phyloP scores from a whole-genome alignment of 2,113 vertebrate genomes.

The Verasper variegatus region DNA sequence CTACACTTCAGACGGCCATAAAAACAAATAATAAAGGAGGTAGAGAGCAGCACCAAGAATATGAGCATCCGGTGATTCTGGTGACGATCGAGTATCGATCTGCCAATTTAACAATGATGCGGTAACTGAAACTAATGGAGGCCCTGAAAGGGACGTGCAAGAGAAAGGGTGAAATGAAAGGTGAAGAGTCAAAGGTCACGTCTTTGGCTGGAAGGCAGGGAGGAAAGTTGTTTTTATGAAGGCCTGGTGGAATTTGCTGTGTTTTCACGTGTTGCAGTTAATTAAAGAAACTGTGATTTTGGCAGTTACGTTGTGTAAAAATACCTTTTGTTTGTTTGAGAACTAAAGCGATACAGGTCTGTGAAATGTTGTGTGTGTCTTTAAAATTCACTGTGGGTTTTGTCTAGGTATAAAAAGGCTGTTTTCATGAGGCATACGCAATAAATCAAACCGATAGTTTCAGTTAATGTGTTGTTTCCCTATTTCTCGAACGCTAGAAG shows the following conservation, averaged over 20 bases:
- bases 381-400: slow-evolving; percentile 4
- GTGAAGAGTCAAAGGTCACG: slow-evolving; percentile 22
- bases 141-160: slow-evolving; percentile 18
- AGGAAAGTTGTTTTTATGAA: slow-evolving; percentile 71
- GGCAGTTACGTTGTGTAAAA: slow-evolving; percentile 33
- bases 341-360: slow-evolving; percentile 10
- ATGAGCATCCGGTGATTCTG: slow-evolving; percentile 19
- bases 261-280: slow-evolving; percentile 66
- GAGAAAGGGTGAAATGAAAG: slow-evolving; percentile 41
- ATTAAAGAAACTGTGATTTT: slow-evolving; percentile 52
- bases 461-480: not conserved
- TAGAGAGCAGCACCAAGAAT: slow-evolving; percentile 14
- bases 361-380: slow-evolving; percentile 10
- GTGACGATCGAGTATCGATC: slow-evolving; percentile 56
- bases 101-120: slow-evolving; percentile 51
- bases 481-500: not conserved
- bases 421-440: not conserved
- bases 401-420: not conserved
- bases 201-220: slow-evolving; percentile 39
- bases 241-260: slow-evolving; percentile 76
- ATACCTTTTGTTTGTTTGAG: slow-evolving; percentile 7
- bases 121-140: slow-evolving; percentile 67
- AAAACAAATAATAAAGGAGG: slow-evolving; percentile 5
- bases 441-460: not conserved
- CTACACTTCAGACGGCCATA: slow-evolving; percentile 35